phyloP scores from a whole-genome alignment of 2,113 vertebrate species.

The Corythoichthys haematopterus region DNA sequence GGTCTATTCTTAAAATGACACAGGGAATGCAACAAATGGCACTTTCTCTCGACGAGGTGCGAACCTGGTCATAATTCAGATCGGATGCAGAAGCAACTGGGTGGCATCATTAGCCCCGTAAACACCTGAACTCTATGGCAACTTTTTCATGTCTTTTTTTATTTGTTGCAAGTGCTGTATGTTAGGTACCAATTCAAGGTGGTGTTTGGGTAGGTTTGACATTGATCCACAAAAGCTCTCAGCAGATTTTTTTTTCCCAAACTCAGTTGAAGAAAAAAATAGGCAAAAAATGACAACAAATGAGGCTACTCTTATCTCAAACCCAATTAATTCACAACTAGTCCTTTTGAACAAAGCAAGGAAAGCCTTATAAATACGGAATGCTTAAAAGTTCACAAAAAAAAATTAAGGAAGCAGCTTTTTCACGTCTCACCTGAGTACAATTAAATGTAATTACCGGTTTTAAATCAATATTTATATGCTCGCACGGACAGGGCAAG shows the following conservation, averaged over 20 bases:
- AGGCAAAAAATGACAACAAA: neutral
- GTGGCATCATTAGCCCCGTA: neutral
- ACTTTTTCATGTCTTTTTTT: neutral
- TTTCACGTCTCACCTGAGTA: slow-evolving; percentile 29
- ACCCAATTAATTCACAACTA: neutral
- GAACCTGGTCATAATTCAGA: slow-evolving; percentile 26
- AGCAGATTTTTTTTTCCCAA: too few relatives aligned
- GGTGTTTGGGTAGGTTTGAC: too few relatives aligned
- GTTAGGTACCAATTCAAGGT: too few relatives aligned
- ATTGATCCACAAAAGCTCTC: too few relatives aligned
- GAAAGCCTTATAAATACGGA: neutral
- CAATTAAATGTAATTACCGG: slow-evolving; percentile 43
- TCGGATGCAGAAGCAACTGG: slow-evolving; percentile 13
- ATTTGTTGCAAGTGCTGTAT: neutral
- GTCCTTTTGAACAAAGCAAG: neutral
- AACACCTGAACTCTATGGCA: neutral
- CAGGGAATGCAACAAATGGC: slow-evolving; percentile 41
- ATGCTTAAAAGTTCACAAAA: slow-evolving; percentile 12
- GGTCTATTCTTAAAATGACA: slow-evolving; percentile 15
- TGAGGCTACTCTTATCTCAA: neutral
- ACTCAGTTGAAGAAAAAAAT: neutral
- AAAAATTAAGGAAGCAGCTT: slow-evolving; percentile 8
- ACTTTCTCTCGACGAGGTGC: slow-evolving; percentile 10
- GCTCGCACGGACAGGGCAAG: slow-evolving; percentile 30
- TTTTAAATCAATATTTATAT: slow-evolving; percentile 48